Evolutionary conservation across 2,797 vertebrate species (phyloP).

Genomic region (Clarias pachynema): DNA sequence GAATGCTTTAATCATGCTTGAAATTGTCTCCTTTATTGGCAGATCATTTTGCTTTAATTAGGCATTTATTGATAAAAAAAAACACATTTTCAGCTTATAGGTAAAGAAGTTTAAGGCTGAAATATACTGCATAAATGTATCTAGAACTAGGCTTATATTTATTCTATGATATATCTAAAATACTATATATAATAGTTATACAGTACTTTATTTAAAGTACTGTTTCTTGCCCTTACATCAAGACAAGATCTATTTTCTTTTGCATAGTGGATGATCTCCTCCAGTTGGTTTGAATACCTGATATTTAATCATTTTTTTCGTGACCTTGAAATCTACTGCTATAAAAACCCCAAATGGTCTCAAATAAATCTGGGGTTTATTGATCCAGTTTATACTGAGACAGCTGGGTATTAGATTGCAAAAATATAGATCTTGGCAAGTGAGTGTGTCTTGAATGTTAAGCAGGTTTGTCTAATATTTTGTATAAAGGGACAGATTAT

Average conservation of each 20-base stretch:
- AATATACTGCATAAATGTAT: background rate
- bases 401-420: background rate
- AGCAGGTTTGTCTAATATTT: background rate
- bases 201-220: background rate
- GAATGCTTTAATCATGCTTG: background rate
- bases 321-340: background rate
- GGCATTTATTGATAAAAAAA: background rate
- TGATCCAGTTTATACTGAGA: background rate
- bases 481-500: background rate
- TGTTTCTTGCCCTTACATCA: background rate
- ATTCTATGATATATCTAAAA: background rate
- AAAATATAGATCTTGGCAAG: background rate
- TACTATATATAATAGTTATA: too few relatives aligned
- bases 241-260: background rate
- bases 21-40: background rate
- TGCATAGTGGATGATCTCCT: background rate
- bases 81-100: background rate
- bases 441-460: background rate
- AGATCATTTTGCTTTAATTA: background rate
- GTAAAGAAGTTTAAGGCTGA: background rate
- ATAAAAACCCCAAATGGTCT: background rate
- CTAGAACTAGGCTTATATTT: background rate
- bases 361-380: background rate
- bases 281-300: background rate
- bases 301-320: background rate